Evolutionary conservation across 2,113 vertebrate genomes (phyloP), one percentile per base, ranked within the genome.

Genomic region (Theristicus caerulescens): DNA sequence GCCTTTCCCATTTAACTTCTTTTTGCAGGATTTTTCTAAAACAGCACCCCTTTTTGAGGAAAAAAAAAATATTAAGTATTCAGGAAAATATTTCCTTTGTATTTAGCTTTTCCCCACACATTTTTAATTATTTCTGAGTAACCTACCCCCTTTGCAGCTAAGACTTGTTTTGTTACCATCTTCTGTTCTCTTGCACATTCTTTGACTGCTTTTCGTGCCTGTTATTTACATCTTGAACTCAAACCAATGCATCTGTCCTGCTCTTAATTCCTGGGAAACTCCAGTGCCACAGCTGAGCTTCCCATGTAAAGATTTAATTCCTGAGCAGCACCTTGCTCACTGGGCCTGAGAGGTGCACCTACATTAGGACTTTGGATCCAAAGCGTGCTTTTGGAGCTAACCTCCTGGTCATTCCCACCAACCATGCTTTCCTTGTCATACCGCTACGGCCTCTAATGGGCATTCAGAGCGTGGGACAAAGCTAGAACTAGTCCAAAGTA

Each of bases 131-230:
- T 62, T 93, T 90, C 49, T 70, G 21, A 88, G 36, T 66, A 83
- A 31, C 13, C 44, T 44, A 82, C 21, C 34, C 25, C 47, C 29
- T 83, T 83, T 87, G 40, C 67, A 80, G 32, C n/a, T 76, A 90
- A 49, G 54, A 88, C 17, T 91, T 91, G 10, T 66, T 80, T 91
- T 91, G 38, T 78, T 80, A 38, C 36, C 54, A 18, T 74, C 69
- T 81, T 92, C 62, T 90, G 24, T 82, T 94, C 76, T 88, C 79
- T 72, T 58, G 17, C 25, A 78, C 62, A 73, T 93, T 96, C 76
- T 95, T 80, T 62, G 73, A n/a, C 86, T 91, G 83, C 76, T 86
- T 96, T 58, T 78, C 32, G 3, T 78, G n/a, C 59, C 32, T 78
- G 10, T 42, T 86, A 78, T 29, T 95, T 90, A 78, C 64, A 51